phyloP scores from a whole-genome alignment of 2,797 vertebrate species.

The Rhinogobio ventralis region DNA sequence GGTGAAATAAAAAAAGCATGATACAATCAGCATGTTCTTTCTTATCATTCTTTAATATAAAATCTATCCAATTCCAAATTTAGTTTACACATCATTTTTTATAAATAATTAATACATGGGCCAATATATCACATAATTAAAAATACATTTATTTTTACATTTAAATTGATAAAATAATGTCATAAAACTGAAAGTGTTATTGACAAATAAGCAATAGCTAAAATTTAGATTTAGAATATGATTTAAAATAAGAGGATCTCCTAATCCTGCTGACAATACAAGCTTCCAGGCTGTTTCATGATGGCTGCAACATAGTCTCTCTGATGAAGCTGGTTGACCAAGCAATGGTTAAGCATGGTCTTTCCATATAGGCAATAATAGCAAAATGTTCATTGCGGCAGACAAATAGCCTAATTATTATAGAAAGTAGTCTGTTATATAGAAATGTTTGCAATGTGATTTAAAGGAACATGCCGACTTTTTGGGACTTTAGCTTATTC shows the following conservation, averaged over 20 bases:
- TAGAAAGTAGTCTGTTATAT: background rate
- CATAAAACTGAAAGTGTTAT: no score
- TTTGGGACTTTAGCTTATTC: no score
- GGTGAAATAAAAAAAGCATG: background rate
- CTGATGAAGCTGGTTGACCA: conserved; percentile 7
- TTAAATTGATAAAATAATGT: no score
- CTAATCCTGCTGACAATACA: background rate
- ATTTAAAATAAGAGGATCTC: background rate
- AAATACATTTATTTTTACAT: no score
- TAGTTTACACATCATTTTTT: background rate
- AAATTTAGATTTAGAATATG: background rate
- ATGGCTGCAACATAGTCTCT: background rate
- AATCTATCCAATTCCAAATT: background rate
- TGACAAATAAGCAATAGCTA: background rate
- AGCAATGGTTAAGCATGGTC: background rate
- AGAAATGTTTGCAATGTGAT: background rate
- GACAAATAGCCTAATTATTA: background rate
- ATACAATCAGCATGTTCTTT: background rate
- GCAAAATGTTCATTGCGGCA: background rate
- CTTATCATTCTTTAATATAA: background rate
- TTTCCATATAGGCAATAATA: background rate
- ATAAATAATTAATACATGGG: background rate
- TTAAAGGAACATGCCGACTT: no score
- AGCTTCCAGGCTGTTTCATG: background rate
- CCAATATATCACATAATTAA: background rate